These are phyloP conservation scores for Anolis apletophallus DNA, from an alignment of 2,797 vertebrate genomes.

Conservation along the genomic window DNA sequence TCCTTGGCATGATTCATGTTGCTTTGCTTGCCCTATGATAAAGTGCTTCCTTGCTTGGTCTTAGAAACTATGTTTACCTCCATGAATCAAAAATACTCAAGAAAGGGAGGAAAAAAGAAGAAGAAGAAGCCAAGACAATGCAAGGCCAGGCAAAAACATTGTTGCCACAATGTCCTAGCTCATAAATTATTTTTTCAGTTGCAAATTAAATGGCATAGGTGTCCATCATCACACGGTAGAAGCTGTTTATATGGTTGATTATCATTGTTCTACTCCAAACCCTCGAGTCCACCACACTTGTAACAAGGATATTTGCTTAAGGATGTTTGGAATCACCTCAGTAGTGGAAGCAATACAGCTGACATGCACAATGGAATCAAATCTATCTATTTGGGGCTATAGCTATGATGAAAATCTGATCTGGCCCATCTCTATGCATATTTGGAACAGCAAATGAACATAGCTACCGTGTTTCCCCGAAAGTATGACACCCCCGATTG, in stretches of 20 bases:
- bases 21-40: background rate
- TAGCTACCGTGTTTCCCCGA: too few relatives aligned
- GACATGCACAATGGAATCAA: too few relatives aligned
- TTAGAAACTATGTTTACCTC: background rate
- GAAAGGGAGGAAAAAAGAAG: too few relatives aligned
- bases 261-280: background rate
- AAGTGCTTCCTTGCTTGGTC: background rate
- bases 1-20: background rate
- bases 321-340: background rate
- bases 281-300: too few relatives aligned
- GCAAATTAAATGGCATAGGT: background rate
- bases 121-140: too few relatives aligned
- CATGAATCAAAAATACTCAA: background rate
- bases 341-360: too few relatives aligned
- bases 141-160: background rate
- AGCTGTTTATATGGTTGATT: background rate
- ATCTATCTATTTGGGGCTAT: background rate
- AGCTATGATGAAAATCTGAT: background rate
- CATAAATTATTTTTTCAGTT: background rate
- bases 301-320: background rate
- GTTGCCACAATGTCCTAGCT: background rate
- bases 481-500: too few relatives aligned
- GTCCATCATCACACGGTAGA: background rate
- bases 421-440: background rate
- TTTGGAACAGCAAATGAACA: background rate